phyloP scores from a whole-genome alignment of 2,888 invertebrate species.

The Phasia obesa region DNA sequence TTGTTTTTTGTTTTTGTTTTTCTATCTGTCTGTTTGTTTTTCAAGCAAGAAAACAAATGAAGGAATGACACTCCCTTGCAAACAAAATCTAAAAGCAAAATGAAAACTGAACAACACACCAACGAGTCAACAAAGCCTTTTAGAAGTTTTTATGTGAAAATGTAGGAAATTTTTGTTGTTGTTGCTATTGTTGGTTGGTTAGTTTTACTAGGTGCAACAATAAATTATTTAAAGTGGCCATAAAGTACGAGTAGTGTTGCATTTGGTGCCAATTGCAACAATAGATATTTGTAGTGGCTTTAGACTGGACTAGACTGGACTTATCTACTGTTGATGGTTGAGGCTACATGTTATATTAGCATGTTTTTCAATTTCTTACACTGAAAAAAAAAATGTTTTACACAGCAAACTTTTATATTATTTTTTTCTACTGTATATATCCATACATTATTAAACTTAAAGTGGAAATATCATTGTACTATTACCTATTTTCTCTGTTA shows the following conservation, averaged over 20 bases:
- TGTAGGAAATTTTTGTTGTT: constrained; percentile 24
- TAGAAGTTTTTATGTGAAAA: constrained; percentile 32
- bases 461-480: too few species aligned
- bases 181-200: constrained; percentile 9
- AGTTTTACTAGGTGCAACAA: constrained; percentile 55
- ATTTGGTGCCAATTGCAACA: constrained; percentile 36
- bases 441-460: too few species aligned
- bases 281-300: constrained; percentile 22
- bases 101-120: not conserved
- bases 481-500: too few species aligned
- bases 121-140: constrained; percentile 16
- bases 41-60: constrained; percentile 6
- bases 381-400: too few species aligned
- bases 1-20: constrained; percentile 3
- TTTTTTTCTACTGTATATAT: too few species aligned
- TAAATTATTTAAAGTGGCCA: constrained; percentile 61
- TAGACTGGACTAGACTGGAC: constrained; percentile 21
- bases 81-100: constrained; percentile 40
- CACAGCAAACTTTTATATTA: too few species aligned
- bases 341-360: not conserved
- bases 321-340: not conserved
- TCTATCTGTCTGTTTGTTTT: too few species aligned
- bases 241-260: constrained; percentile 47
- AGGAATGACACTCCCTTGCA: constrained; percentile 56
- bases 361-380: constrained; percentile 20